A percentile compares a stretch with the other conserved stretches of the same genome.
Evolutionary conservation across 1,140 invertebrate genomes (phyloP).

Genomic region (Galleria mellonella): DNA sequence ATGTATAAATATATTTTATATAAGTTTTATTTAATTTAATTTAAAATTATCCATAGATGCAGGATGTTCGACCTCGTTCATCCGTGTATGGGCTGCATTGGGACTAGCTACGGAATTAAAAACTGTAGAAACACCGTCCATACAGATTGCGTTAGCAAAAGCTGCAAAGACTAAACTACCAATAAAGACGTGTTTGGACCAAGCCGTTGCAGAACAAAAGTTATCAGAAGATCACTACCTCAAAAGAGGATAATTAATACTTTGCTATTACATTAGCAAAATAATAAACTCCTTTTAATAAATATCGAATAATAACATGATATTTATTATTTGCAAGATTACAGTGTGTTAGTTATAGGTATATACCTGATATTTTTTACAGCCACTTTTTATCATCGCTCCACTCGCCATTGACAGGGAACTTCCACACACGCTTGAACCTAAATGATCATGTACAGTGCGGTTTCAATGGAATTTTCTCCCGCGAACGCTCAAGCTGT

Average conservation of each 20-base stretch:
- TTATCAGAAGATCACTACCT: constrained; percentile 73
- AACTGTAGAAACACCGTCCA: constrained; percentile 76
- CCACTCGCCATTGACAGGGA: too few relatives aligned
- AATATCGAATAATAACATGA: too few relatives aligned
- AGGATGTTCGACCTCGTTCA: constrained; percentile 78
- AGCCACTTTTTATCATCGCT: too few relatives aligned
- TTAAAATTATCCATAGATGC: constrained; percentile 38
- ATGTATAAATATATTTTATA: too few relatives aligned
- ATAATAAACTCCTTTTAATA: neutral
- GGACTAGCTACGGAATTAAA: constrained; percentile 77
- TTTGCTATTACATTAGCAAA: neutral
- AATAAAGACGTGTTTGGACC: constrained; percentile 73
- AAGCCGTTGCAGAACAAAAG: constrained; percentile 50
- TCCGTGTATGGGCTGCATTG: constrained; percentile 80
- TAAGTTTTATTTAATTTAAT: neutral
- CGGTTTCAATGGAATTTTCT: too few relatives aligned
- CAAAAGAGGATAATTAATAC: constrained; percentile 41
- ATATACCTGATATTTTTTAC: neutral
- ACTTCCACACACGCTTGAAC: too few relatives aligned
- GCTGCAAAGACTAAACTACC: constrained; percentile 71
- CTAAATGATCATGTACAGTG: too few relatives aligned
- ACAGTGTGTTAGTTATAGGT: neutral
- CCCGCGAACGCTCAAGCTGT: too few relatives aligned
- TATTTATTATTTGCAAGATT: neutral
- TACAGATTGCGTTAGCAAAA: constrained; percentile 77